phyloP scores from a whole-genome alignment of 2,888 invertebrate species.

The Meta bourneti region DNA sequence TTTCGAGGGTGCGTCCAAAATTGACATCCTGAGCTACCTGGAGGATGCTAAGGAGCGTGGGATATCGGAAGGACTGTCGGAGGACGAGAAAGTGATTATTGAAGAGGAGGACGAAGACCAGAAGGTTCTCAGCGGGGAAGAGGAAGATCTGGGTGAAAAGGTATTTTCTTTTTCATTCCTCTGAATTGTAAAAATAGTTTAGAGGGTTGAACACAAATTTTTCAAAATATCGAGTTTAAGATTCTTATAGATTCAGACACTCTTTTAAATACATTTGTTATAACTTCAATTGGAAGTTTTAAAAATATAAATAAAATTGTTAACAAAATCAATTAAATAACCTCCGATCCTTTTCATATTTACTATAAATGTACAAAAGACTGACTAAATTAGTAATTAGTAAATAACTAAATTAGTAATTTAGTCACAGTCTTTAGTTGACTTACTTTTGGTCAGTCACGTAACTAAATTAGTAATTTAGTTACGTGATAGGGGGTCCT shows the following conservation, averaged over 20 bases:
- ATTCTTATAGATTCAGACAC: not conserved
- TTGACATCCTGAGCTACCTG: slow-evolving; percentile 92
- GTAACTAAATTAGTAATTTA: not conserved
- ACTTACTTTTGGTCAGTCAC: too few species aligned
- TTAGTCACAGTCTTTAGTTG: too few species aligned
- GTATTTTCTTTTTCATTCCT: not conserved
- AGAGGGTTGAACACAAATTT: too few species aligned
- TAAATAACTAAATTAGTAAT: too few species aligned
- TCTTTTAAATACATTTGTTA: not conserved
- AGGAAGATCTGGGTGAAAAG: slow-evolving; percentile 69
- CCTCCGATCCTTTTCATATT: not conserved
- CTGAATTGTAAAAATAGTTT: not conserved
- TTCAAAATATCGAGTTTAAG: too few species aligned
- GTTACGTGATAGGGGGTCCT: not conserved
- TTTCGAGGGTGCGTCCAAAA: slow-evolving; percentile 91
- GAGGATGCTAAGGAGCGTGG: slow-evolving; percentile 84
- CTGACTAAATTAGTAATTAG: not conserved
- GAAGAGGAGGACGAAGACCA: slow-evolving; percentile 75
- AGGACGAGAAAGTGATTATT: slow-evolving; percentile 62
- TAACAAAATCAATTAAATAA: not conserved
- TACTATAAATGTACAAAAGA: not conserved
- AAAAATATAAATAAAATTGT: not conserved
- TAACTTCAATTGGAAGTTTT: too few species aligned
- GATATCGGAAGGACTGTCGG: slow-evolving; percentile 59
- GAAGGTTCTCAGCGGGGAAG: slow-evolving; percentile 60